phyloP scores from a whole-genome alignment of 1,140 invertebrate genomes.

The Berghia stephanieae region DNA sequence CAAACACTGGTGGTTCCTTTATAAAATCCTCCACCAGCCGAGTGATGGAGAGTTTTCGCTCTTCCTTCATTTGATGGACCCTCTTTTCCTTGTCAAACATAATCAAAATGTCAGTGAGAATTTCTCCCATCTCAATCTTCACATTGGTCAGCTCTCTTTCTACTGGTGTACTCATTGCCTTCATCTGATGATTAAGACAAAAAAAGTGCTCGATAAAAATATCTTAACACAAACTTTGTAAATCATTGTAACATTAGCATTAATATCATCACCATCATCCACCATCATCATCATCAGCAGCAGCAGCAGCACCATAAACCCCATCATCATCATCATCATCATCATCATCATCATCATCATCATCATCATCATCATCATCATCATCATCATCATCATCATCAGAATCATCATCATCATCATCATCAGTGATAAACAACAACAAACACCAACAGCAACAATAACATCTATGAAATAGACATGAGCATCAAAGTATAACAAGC shows the following conservation, averaged over 20 bases:
- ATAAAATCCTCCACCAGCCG: slow-evolving; percentile 61
- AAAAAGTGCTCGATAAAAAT: too few species aligned
- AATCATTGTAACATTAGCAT: too few species aligned
- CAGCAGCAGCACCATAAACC: too few species aligned
- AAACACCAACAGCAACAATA: too few species aligned
- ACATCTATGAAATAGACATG: too few species aligned
- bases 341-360: too few species aligned
- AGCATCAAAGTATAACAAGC: not conserved
- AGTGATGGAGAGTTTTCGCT: slow-evolving; percentile 52
- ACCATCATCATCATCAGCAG: too few species aligned
- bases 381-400: not conserved
- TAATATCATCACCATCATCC: too few species aligned
- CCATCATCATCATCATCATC: too few species aligned
- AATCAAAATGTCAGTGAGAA: slow-evolving; percentile 59
- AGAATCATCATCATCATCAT: too few species aligned
- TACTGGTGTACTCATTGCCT: slow-evolving; percentile 48
- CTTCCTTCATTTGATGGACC: slow-evolving; percentile 46
- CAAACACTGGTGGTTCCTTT: slow-evolving; percentile 48
- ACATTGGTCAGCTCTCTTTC: slow-evolving; percentile 58
- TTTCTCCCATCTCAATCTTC: slow-evolving; percentile 45
- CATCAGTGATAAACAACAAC: too few species aligned
- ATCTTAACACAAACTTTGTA: too few species aligned
- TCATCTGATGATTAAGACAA: slow-evolving; percentile 13
- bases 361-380: not conserved
- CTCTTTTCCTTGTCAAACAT: slow-evolving; percentile 50